These are phyloP conservation scores for Tupaia tana DNA, from an alignment of 2,113 vertebrate genomes.

Conservation along the genomic window DNA sequence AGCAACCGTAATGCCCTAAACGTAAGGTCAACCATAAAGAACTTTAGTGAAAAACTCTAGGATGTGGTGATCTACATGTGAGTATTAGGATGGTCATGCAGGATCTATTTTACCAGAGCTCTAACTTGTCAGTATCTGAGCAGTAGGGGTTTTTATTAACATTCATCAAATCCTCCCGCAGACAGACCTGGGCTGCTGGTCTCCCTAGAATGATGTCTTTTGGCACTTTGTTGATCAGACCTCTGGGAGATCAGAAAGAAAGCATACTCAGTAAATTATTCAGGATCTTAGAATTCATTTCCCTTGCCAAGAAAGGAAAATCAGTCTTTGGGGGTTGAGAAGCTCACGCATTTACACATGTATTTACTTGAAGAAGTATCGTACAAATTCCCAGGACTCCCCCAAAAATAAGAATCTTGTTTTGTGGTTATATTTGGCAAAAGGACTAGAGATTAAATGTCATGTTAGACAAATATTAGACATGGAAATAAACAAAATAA, in stretches of 20 bases:
- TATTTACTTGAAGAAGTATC: conserved; percentile 69
- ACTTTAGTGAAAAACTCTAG: not conserved
- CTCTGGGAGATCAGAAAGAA: conserved; percentile 57
- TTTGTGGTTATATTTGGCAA: conserved; percentile 67
- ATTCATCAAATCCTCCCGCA: conserved; percentile 48
- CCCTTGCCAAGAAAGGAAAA: conserved; percentile 74
- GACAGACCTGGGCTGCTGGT: conserved; percentile 21
- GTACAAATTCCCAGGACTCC: conserved; percentile 54
- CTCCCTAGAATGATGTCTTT: conserved; percentile 53
- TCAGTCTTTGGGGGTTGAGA: conserved; percentile 47
- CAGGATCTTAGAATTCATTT: conserved; percentile 68
- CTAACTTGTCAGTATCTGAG: conserved; percentile 35
- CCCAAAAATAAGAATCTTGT: conserved; percentile 52
- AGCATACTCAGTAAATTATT: conserved; percentile 60
- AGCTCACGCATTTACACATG: conserved; percentile 67
- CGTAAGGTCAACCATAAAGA: not conserved
- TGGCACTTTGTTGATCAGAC: conserved; percentile 63
- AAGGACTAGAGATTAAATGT: not conserved
- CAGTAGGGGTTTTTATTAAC: conserved; percentile 39
- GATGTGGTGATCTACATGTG: not conserved
- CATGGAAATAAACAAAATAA: conserved; percentile 66
- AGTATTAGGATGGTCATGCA: not conserved
- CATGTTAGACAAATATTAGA: conserved; percentile 54
- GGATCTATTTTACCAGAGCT: conserved; percentile 4
- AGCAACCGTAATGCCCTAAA: not conserved